Base-by-base conservation (phyloP, 2,888 invertebrate species). In the Psylliodes chrysocephalus region DNA sequence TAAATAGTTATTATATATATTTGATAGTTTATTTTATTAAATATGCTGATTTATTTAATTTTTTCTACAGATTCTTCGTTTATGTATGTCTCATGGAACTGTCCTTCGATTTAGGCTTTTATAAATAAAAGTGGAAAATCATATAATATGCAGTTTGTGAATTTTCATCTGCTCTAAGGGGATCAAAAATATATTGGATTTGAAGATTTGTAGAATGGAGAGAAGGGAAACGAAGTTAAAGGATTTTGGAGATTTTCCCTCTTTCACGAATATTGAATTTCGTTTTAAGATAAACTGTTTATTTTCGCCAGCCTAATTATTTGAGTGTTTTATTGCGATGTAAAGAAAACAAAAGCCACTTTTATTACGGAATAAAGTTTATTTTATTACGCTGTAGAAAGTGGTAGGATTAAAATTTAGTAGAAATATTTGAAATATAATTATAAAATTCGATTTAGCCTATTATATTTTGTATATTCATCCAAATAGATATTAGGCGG, bases 131-230 rank as follows among this genome's bases (percentile, higher is more conserved):
- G 14, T 28, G 5, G n/a, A 14, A 14, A 25, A 28, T 2, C 14
- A 47, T 28, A 47, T 25, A 25, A 33, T 38, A 33, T 53, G 52
- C 52, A 53, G 35, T 53, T 53, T 35, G 33, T 15, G 52, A 53
- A 33, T 53, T 53, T 53, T 35, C 52, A 35, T 53, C 38, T 14
- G 52, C 38, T 7, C 6, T 33, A 12, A 38, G n/a, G 18, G 52
- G 35, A 53, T 53, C 52, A 53, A 38, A 53, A 33, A 38, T 53
- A 19, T 53, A 53, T 38, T n/a, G 52, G 52, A 53, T 53, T 53
- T 38, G 38, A 35, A 35, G 19, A 53, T 53, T 38, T 35, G 19
- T 4, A 30, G 46, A 46, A 46, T 25, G 22, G 22, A 14, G 46
- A 46, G 22, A 38, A 38, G 19, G 38, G 17, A 53, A 53, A 53